A percentile compares a stretch with the other conserved stretches of the same genome.
These are phyloP conservation scores for Amniataba percoides DNA, from an alignment of 2,797 vertebrate species.

Conservation along the genomic window DNA sequence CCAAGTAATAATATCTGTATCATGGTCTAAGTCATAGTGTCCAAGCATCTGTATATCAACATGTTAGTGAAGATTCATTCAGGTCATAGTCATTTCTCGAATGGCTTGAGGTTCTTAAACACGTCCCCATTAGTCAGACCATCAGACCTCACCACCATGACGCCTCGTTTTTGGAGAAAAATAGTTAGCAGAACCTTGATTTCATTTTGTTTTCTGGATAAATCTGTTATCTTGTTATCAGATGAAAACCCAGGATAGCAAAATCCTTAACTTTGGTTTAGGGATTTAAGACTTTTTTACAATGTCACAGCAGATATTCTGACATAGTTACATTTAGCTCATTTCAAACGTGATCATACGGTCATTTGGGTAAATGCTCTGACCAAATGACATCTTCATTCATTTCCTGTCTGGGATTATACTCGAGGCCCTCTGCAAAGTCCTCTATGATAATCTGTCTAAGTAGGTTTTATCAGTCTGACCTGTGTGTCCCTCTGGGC, in stretches of 20 bases:
- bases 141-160: too few relatives aligned
- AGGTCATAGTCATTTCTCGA: too few relatives aligned
- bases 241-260: not conserved
- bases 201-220: too few relatives aligned
- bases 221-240: not conserved
- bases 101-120: too few relatives aligned
- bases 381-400: not conserved
- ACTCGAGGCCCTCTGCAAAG: not conserved
- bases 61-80: too few relatives aligned
- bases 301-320: not conserved
- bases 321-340: not conserved
- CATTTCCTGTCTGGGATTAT: conserved; percentile 1
- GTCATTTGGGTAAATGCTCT: not conserved
- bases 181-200: not conserved
- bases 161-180: not conserved
- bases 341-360: not conserved
- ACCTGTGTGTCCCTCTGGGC: not conserved
- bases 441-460: not conserved
- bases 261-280: not conserved
- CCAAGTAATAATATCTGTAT: too few relatives aligned
- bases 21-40: too few relatives aligned
- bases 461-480: not conserved
- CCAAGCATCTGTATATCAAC: too few relatives aligned
- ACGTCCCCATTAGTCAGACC: too few relatives aligned
- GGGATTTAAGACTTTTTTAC: not conserved